A percentile compares a stretch with the other conserved stretches of the same genome.
Evolutionary conservation across 2,113 vertebrate genomes (phyloP).

Genomic region (Mellivora capensis): DNA sequence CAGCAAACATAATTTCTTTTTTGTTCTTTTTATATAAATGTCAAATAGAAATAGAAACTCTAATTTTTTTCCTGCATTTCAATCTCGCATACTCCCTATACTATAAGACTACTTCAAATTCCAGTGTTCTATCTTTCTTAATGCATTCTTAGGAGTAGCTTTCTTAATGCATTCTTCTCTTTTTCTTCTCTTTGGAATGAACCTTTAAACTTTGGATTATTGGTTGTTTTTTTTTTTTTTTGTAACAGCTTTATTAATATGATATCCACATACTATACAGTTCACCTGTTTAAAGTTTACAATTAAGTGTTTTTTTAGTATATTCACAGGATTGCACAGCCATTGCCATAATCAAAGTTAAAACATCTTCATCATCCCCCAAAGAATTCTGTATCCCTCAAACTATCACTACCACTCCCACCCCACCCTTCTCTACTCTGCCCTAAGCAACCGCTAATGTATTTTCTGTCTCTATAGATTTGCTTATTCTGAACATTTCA

Average conservation of each 20-base stretch:
- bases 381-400: background rate
- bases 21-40: background rate
- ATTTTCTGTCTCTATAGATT: background rate
- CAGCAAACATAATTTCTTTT: background rate
- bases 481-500: background rate
- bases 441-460: background rate
- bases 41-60: background rate
- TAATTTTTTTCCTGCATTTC: background rate
- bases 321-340: background rate
- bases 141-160: background rate
- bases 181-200: background rate
- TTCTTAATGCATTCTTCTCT: background rate
- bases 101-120: background rate
- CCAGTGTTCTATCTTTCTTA: background rate
- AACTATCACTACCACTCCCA: background rate
- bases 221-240: background rate
- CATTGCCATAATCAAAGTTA: background rate
- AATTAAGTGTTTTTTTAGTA: background rate
- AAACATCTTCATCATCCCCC: background rate
- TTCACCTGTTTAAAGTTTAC: background rate
- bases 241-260: slow-evolving; percentile 3
- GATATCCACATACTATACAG: background rate
- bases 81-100: background rate
- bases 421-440: background rate
- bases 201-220: slow-evolving; percentile 35